These are phyloP conservation scores for Rynchops niger DNA, from an alignment of 2,113 vertebrate species.

Conservation along the genomic window DNA sequence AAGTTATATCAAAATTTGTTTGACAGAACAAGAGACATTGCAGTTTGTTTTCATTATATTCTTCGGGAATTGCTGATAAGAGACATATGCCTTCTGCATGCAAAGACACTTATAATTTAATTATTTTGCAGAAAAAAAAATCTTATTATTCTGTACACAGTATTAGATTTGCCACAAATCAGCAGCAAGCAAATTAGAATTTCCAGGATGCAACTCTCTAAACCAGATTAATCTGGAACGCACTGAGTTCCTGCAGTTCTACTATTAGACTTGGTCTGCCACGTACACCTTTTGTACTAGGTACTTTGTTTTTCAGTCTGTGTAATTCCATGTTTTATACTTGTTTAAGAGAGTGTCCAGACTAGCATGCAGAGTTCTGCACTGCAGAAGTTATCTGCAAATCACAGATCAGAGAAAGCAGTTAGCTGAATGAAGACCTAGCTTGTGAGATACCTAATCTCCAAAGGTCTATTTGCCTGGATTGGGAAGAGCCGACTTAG, in stretches of 20 bases:
- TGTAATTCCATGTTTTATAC: neutral
- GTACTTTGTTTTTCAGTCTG: neutral
- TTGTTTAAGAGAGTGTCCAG: neutral
- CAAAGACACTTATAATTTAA: neutral
- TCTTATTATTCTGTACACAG: neutral
- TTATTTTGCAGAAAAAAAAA: neutral
- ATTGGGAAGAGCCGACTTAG: neutral
- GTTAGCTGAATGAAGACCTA: neutral
- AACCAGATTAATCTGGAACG: neutral
- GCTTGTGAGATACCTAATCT: neutral
- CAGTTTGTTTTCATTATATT: neutral
- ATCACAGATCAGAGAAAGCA: neutral
- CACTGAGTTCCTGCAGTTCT: neutral
- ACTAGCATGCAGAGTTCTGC: neutral
- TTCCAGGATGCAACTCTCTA: neutral
- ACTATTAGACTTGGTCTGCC: neutral
- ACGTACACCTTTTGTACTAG: neutral
- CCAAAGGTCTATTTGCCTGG: neutral
- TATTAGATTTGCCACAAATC: neutral
- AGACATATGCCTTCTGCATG: neutral
- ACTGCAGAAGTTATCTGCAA: neutral
- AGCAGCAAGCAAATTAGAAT: slow-evolving; percentile 5
- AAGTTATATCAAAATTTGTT: neutral
- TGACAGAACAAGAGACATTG: neutral
- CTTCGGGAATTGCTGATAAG: neutral